A percentile compares a stretch with the other conserved stretches of the same genome.
Conservation (phyloP, 2,888 invertebrate species). For the Leistus spinibarbis region DNA sequence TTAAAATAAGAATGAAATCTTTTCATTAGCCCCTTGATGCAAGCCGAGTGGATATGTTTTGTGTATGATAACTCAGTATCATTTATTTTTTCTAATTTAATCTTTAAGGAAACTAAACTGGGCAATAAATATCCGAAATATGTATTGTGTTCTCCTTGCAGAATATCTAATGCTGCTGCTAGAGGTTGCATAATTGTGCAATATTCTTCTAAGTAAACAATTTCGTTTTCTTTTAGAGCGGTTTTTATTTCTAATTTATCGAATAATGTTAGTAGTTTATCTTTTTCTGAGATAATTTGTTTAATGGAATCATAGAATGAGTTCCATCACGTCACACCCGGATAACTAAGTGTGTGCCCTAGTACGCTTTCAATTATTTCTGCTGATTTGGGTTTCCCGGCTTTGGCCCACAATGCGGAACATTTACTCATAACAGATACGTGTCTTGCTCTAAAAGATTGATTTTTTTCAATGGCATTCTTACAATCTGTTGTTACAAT, state of each 20-base stretch:
- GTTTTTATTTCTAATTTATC: constrained; percentile 10
- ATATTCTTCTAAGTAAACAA: constrained; percentile 35
- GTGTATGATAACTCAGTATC: too few species aligned
- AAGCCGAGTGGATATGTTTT: too few species aligned
- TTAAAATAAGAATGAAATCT: too few species aligned
- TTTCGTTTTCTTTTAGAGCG: constrained; percentile 19
- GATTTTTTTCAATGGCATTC: constrained; percentile 10
- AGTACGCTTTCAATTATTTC: constrained; percentile 26
- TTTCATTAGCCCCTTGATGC: too few species aligned
- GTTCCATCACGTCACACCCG: constrained; percentile 26
- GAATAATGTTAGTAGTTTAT: constrained; percentile 20
- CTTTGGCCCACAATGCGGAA: constrained; percentile 22
- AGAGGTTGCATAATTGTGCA: constrained; percentile 21
- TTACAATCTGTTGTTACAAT: constrained; percentile 29
- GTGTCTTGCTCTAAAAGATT: constrained; percentile 11
- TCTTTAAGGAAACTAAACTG: constrained; percentile 6
- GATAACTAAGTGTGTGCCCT: constrained; percentile 22
- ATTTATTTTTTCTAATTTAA: neutral
- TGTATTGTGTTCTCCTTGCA: constrained; percentile 29
- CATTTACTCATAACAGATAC: constrained; percentile 20
- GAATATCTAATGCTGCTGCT: constrained; percentile 12
- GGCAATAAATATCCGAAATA: constrained; percentile 25
- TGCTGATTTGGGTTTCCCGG: constrained; percentile 16
- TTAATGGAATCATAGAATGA: constrained; percentile 18
- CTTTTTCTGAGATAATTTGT: constrained; percentile 34